Evolutionary conservation across 2,888 invertebrate genomes (phyloP).

Genomic region (Dasysyrphus albostriatus): DNA sequence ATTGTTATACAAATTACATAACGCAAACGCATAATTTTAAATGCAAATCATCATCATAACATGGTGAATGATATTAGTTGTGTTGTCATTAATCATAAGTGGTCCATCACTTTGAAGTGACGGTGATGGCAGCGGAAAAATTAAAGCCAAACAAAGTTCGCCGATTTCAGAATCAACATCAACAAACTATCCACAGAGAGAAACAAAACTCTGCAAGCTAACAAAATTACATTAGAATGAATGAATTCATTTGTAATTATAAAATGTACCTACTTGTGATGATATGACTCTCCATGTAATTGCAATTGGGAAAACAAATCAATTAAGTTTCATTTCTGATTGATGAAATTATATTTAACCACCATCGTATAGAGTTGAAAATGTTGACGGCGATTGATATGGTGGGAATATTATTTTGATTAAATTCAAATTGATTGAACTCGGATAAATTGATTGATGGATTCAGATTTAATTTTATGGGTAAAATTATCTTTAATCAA

Average conservation of each 20-base stretch:
- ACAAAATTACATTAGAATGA: slow-evolving; percentile 4
- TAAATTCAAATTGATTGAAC: slow-evolving; percentile 21
- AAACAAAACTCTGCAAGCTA: background rate
- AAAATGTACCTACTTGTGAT: slow-evolving; percentile 13
- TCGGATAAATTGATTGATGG: slow-evolving; percentile 8
- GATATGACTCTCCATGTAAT: slow-evolving; percentile 34
- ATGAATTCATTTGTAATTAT: slow-evolving; percentile 20
- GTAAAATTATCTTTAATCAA: background rate
- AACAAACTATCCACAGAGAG: background rate
- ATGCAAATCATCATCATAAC: background rate
- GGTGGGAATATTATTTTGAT: slow-evolving; percentile 23
- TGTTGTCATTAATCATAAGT: slow-evolving; percentile 48
- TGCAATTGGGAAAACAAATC: slow-evolving; percentile 39
- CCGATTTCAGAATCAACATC: background rate
- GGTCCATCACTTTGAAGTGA: slow-evolving; percentile 3
- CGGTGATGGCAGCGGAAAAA: background rate
- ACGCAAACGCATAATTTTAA: slow-evolving; percentile 1
- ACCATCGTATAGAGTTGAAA: background rate
- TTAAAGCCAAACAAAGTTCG: background rate
- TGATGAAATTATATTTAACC: slow-evolving; percentile 40
- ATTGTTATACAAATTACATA: slow-evolving; percentile 45
- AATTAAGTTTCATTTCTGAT: slow-evolving; percentile 27
- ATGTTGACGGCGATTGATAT: background rate
- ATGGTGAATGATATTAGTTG: slow-evolving; percentile 8
- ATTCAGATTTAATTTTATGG: background rate